Evolutionary conservation across 2,113 vertebrate species (phyloP).

Genomic region (Sapayoa aenigma): DNA sequence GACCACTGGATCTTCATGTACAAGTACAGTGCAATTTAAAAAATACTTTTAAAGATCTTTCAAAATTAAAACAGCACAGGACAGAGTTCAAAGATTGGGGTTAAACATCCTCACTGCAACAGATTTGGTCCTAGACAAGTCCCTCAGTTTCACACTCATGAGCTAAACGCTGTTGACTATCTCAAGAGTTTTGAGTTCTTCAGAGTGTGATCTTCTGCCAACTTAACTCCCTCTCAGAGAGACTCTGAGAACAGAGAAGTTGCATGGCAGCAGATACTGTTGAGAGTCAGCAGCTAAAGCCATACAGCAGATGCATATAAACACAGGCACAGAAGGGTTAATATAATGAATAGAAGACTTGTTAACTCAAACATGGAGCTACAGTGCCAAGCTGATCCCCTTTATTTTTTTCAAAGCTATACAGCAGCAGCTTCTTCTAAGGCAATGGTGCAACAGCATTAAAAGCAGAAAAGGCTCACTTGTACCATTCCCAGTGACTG

Average conservation of each 20-base stretch:
- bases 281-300: neutral
- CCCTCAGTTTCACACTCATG: neutral
- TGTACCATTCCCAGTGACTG: neutral
- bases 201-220: neutral
- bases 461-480: neutral
- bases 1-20: neutral
- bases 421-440: neutral
- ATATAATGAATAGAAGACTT: neutral
- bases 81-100: neutral
- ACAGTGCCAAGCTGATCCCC: neutral
- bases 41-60: neutral
- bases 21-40: neutral
- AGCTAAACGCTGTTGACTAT: neutral
- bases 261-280: neutral
- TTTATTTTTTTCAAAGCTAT: neutral
- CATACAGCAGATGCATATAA: neutral
- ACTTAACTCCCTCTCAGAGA: neutral
- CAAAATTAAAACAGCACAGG: neutral
- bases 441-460: neutral
- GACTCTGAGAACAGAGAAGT: neutral
- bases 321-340: neutral
- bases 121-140: neutral
- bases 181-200: neutral
- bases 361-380: neutral
- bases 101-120: neutral